phyloP scores from a whole-genome alignment of 2,113 vertebrate genomes.

The Platysteira castanea region DNA sequence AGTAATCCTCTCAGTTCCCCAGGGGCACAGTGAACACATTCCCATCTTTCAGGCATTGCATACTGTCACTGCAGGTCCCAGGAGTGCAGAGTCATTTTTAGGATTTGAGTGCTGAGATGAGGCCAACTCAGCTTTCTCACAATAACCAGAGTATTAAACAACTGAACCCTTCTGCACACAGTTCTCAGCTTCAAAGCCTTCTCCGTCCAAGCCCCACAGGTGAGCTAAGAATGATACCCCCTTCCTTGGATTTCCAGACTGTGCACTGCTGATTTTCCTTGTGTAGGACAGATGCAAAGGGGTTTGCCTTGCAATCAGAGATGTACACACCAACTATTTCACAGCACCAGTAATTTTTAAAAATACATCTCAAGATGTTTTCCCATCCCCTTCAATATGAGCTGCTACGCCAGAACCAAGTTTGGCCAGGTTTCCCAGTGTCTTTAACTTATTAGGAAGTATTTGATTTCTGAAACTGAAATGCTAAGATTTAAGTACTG shows the following conservation, averaged over 20 bases:
- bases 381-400: background rate
- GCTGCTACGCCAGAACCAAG: background rate
- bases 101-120: background rate
- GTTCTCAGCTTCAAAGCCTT: background rate
- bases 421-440: background rate
- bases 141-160: background rate
- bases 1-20: background rate
- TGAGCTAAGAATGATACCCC: background rate
- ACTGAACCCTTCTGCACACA: background rate
- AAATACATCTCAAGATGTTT: background rate
- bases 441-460: background rate
- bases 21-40: background rate
- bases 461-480: background rate
- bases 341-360: background rate
- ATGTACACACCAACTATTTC: background rate
- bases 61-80: background rate
- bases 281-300: background rate
- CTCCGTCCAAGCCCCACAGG: background rate
- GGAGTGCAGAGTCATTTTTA: background rate
- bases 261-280: background rate
- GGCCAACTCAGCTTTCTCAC: background rate
- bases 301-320: background rate
- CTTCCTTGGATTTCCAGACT: background rate
- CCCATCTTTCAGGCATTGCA: background rate
- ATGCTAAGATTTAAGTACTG: background rate